Evolutionary conservation across 2,797 vertebrate genomes (phyloP).

Genomic region (Momotus momota): DNA sequence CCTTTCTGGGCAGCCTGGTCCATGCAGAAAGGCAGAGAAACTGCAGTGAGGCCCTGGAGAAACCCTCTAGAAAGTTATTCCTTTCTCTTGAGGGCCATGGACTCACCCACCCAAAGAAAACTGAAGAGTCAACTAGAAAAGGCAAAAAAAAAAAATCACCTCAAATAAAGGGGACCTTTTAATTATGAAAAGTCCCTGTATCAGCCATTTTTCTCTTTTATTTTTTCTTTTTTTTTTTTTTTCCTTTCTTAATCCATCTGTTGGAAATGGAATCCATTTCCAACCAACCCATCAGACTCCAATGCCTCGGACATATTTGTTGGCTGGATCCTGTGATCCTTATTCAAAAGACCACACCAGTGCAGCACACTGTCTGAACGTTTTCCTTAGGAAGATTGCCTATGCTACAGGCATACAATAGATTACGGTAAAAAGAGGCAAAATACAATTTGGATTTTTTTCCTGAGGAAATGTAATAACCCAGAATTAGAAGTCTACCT

Average conservation of each 20-base stretch:
- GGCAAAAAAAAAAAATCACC: not conserved
- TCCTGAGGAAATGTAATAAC: slow-evolving; percentile 11
- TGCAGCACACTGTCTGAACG: not conserved
- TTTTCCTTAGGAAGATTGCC: not conserved
- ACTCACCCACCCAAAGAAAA: not conserved
- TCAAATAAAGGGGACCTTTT: not conserved
- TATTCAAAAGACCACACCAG: not conserved
- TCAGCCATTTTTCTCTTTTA: not conserved
- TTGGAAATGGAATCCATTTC: not conserved
- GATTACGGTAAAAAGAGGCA: not conserved
- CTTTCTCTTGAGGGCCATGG: not conserved
- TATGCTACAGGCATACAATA: not conserved
- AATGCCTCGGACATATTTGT: rapidly evolving
- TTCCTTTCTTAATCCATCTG: not conserved
- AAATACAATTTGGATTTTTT: not conserved
- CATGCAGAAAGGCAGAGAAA: not conserved
- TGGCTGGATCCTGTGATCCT: not conserved
- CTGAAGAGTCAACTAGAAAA: not conserved
- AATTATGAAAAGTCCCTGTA: not conserved
- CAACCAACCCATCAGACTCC: rapidly evolving
- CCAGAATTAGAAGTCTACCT: not conserved
- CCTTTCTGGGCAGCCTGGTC: not conserved
- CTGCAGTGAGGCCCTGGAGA: not conserved
- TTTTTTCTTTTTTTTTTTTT: too few relatives aligned
- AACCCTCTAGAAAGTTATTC: not conserved